Percentiles rank a stretch among this genome's conserved stretches.
phyloP scores from a whole-genome alignment of 2,797 vertebrate genomes.

The Naso thynnoides region DNA sequence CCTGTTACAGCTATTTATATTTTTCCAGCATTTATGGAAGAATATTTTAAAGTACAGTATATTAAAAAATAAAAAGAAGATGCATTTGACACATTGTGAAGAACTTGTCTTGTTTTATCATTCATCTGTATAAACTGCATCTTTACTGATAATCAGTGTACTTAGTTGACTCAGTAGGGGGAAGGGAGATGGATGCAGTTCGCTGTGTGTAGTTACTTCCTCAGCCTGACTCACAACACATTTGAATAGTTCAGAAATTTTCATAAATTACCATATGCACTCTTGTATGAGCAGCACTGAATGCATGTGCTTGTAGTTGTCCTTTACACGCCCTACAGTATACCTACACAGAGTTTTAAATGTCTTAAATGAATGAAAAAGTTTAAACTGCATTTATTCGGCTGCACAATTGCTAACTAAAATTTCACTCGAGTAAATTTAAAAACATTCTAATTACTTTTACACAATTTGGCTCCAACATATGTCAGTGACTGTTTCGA shows the following conservation, averaged over 20 bases:
- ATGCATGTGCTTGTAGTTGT: not conserved
- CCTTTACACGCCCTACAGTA: not conserved
- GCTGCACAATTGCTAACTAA: too few relatives aligned
- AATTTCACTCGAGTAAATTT: not conserved
- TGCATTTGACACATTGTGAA: constrained; percentile 3
- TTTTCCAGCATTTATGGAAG: not conserved
- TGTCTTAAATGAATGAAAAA: not conserved
- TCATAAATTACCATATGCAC: constrained; percentile 40
- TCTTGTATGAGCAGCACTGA: not conserved
- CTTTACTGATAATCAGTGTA: constrained; percentile 32
- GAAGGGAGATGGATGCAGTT: not conserved
- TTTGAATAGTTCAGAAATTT: constrained; percentile 55
- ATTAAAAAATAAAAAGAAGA: not conserved
- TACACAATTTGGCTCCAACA: not conserved
- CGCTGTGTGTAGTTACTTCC: not conserved
- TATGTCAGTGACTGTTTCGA: not conserved
- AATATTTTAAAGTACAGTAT: not conserved
- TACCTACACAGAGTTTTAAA: not conserved
- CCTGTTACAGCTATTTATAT: not conserved
- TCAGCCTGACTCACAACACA: constrained; percentile 29
- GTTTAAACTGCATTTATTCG: not conserved
- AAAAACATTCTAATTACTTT: not conserved
- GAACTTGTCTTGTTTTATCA: not conserved
- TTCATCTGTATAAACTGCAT: constrained; percentile 13
- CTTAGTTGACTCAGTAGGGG: constrained; percentile 16